These are phyloP conservation scores for Hydroisotoma schaefferi DNA, from an alignment of 2,888 invertebrate genomes.

Conservation along the genomic window DNA sequence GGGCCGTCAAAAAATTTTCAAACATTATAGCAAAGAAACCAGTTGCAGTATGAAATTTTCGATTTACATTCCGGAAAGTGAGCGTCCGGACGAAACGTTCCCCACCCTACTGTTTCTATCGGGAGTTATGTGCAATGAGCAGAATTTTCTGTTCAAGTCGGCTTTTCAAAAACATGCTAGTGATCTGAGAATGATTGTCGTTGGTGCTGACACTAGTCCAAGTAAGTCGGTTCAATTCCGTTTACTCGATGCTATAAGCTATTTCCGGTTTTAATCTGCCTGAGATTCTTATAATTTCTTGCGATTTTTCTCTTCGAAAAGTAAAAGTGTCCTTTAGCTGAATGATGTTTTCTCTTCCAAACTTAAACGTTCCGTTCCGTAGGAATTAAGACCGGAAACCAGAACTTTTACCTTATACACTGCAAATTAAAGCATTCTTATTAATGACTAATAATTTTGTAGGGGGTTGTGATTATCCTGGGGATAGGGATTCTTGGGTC, in stretches of 20 bases:
- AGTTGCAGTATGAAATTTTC: constrained; percentile 91
- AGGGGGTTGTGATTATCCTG: constrained; percentile 67
- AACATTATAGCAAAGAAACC: constrained; percentile 61
- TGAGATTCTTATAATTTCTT: no score
- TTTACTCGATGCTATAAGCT: no score
- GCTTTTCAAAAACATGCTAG: constrained; percentile 91
- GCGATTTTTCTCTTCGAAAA: no score
- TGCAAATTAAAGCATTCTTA: no score
- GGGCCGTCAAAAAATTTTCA: constrained; percentile 29
- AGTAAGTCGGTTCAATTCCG: constrained; percentile 51
- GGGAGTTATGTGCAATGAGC: constrained; percentile 87
- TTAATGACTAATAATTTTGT: not conserved
- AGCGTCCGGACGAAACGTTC: constrained; percentile 46
- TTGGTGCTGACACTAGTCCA: constrained; percentile 94
- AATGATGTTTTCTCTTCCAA: no score
- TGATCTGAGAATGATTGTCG: constrained; percentile 76
- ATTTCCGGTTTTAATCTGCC: no score
- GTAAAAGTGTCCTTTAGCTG: no score
- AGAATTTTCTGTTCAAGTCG: constrained; percentile 90
- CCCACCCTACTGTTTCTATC: constrained; percentile 75
- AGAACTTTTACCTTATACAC: no score
- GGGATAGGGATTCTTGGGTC: constrained; percentile 87
- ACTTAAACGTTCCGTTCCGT: no score
- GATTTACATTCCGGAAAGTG: constrained; percentile 78
- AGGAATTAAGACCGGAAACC: constrained; percentile 1